Percentiles rank a stretch among this genome's conserved stretches.
Conservation (phyloP, 2,888 invertebrate genomes). For the Rhagonycha lutea region DNA sequence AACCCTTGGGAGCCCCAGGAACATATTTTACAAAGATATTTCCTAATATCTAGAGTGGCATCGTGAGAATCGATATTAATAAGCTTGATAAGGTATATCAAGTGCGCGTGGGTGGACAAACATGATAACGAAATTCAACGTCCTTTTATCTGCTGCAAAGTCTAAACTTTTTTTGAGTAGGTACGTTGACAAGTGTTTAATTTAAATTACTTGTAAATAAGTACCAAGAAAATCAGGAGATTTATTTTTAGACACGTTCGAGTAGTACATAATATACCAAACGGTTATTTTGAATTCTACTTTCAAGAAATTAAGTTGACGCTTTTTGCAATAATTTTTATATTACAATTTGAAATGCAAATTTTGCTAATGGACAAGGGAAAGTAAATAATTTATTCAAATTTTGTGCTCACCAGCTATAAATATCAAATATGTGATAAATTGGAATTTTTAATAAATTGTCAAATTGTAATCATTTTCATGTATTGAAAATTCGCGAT, state of each 20-base stretch:
- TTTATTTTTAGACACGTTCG: neutral
- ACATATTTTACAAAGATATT: constrained; percentile 16
- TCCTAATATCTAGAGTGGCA: constrained; percentile 19
- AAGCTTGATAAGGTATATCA: constrained; percentile 21
- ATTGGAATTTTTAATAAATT: neutral
- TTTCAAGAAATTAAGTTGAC: neutral
- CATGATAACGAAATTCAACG: constrained; percentile 28
- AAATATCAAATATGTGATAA: neutral
- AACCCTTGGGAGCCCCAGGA: constrained; percentile 21
- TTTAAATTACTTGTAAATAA: neutral
- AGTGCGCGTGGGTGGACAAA: constrained; percentile 27
- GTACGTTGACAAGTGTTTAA: neutral
- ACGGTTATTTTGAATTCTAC: neutral
- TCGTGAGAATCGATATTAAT: constrained; percentile 29
- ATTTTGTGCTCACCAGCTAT: neutral
- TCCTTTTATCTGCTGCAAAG: constrained; percentile 22
- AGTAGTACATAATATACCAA: no score
- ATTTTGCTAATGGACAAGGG: neutral
- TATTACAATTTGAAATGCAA: neutral
- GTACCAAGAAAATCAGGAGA: neutral
- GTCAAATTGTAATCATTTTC: neutral
- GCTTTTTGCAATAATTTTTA: neutral
- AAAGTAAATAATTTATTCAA: neutral
- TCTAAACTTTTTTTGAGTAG: neutral
- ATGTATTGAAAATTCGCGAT: neutral